Evolutionary conservation across 2,797 vertebrate genomes (phyloP), one percentile per base, ranked within the genome.

Genomic region (Sebastes trivittatus): DNA sequence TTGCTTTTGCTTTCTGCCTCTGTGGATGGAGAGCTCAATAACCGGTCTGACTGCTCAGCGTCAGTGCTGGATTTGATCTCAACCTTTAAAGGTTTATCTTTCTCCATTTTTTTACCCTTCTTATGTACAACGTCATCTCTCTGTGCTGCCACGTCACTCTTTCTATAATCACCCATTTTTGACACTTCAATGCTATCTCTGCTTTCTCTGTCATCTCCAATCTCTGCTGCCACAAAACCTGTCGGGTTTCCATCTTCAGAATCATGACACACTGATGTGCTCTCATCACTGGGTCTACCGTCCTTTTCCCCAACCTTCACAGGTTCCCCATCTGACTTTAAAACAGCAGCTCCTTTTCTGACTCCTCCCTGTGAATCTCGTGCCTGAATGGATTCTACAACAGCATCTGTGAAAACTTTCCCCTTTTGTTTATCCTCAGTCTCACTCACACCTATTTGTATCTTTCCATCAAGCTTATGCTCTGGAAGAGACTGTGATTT

Each of bases 1-100:
- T 92, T 94, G 78, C 78, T 81, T 78, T 94, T 93, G 42, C 55
- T 84, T 55, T 91, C 82, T 1, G 76, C 62, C 32, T 93, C 87
- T 61, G 80, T 85, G 11, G 63, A 34, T 14, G 22, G 1, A 65
- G 84, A 61, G 2, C 72, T 25, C 23, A 23, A 3, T 1, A 14
- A 16, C 30, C 75, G 79, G 1, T 80, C 83, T 60, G 89, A 69
- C 54, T 27, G 69, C 14, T 91, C 65, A n/a, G 22, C 14, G 1
- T 80, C 84, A 65, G 62, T 3, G 30, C 9, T 68, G 11, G 61
- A 72, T 70, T 74, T 84, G 9, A 68, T 54, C 38, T 88, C 72
- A 56, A 11, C 54, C 63, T 81, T 78, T 72, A 56, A 32, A 68
- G 68, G 52, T 77, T 36, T 83, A 52, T 88, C 72, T 77, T 66